Percentiles rank a stretch among this genome's conserved stretches.
Evolutionary conservation across 1,140 invertebrate genomes (phyloP).

Genomic region (Drosophila kepulauana): DNA sequence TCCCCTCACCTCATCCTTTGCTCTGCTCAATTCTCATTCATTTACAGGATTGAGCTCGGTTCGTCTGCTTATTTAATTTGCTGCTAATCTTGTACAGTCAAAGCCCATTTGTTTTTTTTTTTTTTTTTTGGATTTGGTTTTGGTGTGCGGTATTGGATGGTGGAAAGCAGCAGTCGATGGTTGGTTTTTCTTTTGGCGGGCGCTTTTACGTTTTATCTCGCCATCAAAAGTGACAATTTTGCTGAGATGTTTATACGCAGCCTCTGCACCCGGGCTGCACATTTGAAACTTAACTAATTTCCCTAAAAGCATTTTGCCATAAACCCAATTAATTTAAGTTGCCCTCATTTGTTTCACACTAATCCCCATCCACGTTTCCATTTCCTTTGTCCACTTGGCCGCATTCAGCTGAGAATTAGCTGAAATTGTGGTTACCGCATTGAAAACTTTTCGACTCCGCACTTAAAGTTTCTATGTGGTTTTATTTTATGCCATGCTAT

Average conservation of each 20-base stretch:
- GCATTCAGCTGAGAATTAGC: constrained; percentile 54
- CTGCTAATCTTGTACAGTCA: constrained; percentile 74
- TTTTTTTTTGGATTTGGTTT: background rate
- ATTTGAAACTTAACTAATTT: constrained; percentile 73
- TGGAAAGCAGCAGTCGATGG: background rate
- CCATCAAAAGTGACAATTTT: constrained; percentile 78
- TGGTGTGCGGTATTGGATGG: background rate
- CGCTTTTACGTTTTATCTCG: constrained; percentile 53
- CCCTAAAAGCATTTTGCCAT: constrained; percentile 81
- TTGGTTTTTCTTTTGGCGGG: constrained; percentile 22
- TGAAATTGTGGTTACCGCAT: constrained; percentile 64
- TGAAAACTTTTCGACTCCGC: constrained; percentile 49
- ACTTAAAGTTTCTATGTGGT: constrained; percentile 17
- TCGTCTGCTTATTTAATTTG: constrained; percentile 79
- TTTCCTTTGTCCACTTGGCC: background rate
- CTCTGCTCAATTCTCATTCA: constrained; percentile 23
- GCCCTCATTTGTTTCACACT: constrained; percentile 71
- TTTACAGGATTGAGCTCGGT: constrained; percentile 46
- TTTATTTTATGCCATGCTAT: constrained; percentile 7
- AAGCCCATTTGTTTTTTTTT: constrained; percentile 65
- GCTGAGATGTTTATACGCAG: constrained; percentile 57
- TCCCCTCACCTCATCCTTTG: background rate
- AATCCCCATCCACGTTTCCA: constrained; percentile 30
- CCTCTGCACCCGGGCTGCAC: constrained; percentile 32
- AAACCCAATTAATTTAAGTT: constrained; percentile 84